Evolutionary conservation across 1,140 invertebrate genomes (phyloP).

Genomic region (Microplitis demolitor): DNA sequence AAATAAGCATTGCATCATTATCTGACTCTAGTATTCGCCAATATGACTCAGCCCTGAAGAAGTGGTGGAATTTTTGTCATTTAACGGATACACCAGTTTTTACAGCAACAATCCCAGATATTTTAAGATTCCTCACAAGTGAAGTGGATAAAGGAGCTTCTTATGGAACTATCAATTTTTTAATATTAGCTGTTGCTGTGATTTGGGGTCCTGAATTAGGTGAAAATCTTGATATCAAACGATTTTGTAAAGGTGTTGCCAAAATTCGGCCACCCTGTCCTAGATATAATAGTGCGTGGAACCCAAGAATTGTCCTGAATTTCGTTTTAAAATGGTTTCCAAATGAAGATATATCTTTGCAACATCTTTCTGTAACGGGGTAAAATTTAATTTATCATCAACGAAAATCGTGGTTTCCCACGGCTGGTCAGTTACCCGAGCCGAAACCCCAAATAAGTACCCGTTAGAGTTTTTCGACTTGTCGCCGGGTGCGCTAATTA

Average conservation of each 20-base stretch:
- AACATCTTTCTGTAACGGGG: no score
- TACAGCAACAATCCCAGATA: background rate
- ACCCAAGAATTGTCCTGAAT: conserved; percentile 35
- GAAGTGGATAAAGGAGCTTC: conserved; percentile 29
- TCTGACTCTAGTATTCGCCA: background rate
- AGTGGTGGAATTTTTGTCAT: conserved; percentile 26
- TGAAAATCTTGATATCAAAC: conserved; percentile 27
- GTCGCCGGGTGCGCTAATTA: no score
- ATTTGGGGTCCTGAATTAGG: conserved; percentile 27
- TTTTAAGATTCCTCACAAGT: conserved; percentile 27
- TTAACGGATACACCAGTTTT: conserved; percentile 12
- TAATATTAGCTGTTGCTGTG: conserved; percentile 33
- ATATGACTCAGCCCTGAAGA: conserved; percentile 14
- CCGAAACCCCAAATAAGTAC: no score
- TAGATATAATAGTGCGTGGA: conserved; percentile 36
- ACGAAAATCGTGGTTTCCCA: no score
- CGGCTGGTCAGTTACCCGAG: no score
- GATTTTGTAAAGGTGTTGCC: conserved; percentile 37
- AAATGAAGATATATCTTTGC: conserved; percentile 24
- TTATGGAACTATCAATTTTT: conserved; percentile 34
- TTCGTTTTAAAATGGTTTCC: conserved; percentile 11
- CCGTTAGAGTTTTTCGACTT: no score
- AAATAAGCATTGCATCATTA: conserved; percentile 7
- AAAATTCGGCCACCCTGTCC: conserved; percentile 30
- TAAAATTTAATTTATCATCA: no score